phyloP scores from a whole-genome alignment of 2,888 invertebrate species.

The Philaethria dido region DNA sequence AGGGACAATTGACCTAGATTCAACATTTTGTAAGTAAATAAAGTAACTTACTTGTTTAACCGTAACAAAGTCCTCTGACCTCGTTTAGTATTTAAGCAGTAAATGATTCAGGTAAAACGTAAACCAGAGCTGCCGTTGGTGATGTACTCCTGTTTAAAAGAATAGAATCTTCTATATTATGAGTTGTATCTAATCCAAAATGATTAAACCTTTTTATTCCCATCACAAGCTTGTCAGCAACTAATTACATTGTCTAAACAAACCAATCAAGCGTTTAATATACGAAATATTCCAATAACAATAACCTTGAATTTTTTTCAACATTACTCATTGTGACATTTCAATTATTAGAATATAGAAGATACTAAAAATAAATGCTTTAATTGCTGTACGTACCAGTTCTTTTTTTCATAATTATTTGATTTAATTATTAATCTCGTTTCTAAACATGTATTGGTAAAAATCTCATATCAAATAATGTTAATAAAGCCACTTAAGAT shows the following conservation, averaged over 20 bases:
- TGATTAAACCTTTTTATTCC: conserved; percentile 1
- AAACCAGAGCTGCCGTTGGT: not conserved
- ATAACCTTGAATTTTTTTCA: conserved; percentile 29
- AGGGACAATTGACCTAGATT: conserved; percentile 23
- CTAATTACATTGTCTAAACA: conserved; percentile 4
- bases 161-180: not conserved
- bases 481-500: too few relatives aligned
- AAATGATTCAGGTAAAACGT: not conserved
- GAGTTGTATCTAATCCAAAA: not conserved
- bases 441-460: too few relatives aligned
- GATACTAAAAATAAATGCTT: conserved; percentile 26
- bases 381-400: conserved; percentile 11
- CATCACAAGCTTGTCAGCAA: not conserved
- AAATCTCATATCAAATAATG: too few relatives aligned
- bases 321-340: conserved; percentile 1
- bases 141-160: too few relatives aligned
- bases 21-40: conserved; percentile 21
- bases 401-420: not conserved
- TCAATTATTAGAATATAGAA: conserved; percentile 23
- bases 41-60: conserved; percentile 16
- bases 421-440: too few relatives aligned
- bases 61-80: conserved; percentile 14
- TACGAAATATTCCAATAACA: conserved; percentile 25
- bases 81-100: conserved; percentile 8
- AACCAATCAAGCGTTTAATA: conserved; percentile 23